Percentiles rank a stretch among this genome's conserved stretches.
Conservation (phyloP, 2,113 vertebrate species). For the Uria aalge region DNA sequence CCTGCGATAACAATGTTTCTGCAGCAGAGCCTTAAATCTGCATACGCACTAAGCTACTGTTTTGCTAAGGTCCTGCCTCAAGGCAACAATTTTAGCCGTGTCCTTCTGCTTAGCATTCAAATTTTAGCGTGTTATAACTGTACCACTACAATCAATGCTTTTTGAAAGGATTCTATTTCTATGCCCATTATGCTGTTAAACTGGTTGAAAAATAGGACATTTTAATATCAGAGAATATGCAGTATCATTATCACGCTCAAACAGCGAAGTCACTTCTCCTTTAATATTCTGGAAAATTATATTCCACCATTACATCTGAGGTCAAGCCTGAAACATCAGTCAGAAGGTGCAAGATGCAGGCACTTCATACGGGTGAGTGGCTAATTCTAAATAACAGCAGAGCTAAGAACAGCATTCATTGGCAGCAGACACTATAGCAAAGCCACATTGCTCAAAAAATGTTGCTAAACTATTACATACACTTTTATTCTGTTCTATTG, state of each 20-base stretch:
- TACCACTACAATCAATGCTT: not conserved
- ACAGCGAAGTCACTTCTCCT: not conserved
- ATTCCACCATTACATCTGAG: not conserved
- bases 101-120: not conserved
- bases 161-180: not conserved
- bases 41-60: not conserved
- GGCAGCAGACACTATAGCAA: not conserved
- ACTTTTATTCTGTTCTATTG: not conserved
- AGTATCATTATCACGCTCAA: not conserved
- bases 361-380: not conserved
- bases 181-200: not conserved
- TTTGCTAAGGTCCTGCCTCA: not conserved
- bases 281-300: not conserved
- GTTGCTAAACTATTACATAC: not conserved
- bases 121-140: not conserved
- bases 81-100: not conserved
- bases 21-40: not conserved
- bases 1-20: not conserved
- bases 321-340: constrained; percentile 1
- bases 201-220: not conserved
- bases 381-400: not conserved
- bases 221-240: constrained; percentile 22
- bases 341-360: not conserved
- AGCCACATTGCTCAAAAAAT: not conserved
- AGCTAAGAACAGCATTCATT: not conserved